Base-by-base conservation (phyloP, 2,888 invertebrate genomes). In the Spilosoma lubricipeda region DNA sequence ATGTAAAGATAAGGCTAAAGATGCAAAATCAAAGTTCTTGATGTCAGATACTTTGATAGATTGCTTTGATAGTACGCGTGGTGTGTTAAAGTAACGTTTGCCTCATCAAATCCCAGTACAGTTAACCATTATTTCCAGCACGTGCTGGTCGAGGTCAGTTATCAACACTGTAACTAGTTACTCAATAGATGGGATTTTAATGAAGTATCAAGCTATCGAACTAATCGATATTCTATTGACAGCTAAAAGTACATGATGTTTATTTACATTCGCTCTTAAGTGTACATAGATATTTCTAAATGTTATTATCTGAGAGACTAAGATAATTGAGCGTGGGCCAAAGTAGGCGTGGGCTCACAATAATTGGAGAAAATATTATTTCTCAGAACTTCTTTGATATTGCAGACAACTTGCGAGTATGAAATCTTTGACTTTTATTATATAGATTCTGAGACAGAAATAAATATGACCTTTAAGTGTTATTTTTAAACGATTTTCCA, bases 201-300 rank as follows among this genome's bases (percentile, higher is more conserved):
- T 82, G 80, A 84, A 85, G 85, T 87, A 86, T 80, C 82, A 81
- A 86, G 84, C 86, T 86, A 82, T 80, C 67, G 81, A 79, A 84
- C 86, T 90, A 91, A 90, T 92, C 87, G 90, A 90, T 91, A 90
- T 89, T 88, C 87, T 86, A 83, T 77, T 84, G 83, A 81, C 84
- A 81, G 75, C 82, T 86, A 88, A 86, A 84, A 87, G 84, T 80
- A 27, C 77, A 77, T 77, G 56, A 64, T 45, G n/a, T 48, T 74
- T 86, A 85, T 88, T 88, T 87, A 85, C 80, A 67, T 56, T 79
- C 64, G 66, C 42, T 73, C 70, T 59, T 59, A n/a, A 48, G 23
- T 33, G 45, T 20, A 30, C 27, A 71, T 66, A 69, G 18, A 71
- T 76, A 72, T 75, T 70, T 64, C 75, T 73, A 64, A 42, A 27